These are phyloP conservation scores for Polyommatus icarus DNA, from an alignment of 2,888 invertebrate genomes.

Conservation along the genomic window DNA sequence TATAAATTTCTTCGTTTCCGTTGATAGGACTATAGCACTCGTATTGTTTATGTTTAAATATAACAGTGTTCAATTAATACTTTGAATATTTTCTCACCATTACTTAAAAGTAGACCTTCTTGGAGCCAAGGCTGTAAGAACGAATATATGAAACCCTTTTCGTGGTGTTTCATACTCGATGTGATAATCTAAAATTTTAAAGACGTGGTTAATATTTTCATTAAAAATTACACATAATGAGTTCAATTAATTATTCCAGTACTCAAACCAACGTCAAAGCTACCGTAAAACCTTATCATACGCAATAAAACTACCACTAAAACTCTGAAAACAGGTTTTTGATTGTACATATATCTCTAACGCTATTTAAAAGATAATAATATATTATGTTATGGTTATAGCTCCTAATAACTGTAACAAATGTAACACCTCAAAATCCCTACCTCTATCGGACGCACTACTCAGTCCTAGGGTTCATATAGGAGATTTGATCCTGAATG, in stretches of 20 bases:
- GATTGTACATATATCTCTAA: neutral
- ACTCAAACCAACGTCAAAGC: neutral
- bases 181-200: conserved; percentile 27
- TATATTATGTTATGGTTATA: too few relatives aligned
- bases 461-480: too few relatives aligned
- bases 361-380: too few relatives aligned
- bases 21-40: too few relatives aligned
- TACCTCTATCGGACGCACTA: too few relatives aligned
- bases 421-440: neutral
- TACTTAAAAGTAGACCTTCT: conserved; percentile 31
- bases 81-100: conserved; percentile 26
- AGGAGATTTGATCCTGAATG: too few relatives aligned
- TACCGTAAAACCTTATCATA: neutral
- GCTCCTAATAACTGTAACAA: neutral
- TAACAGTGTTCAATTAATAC: neutral
- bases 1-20: too few relatives aligned
- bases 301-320: neutral
- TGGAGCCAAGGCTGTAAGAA: conserved; percentile 31
- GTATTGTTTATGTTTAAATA: too few relatives aligned
- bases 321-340: neutral
- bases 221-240: neutral
- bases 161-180: conserved; percentile 32
- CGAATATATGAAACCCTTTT: conserved; percentile 25
- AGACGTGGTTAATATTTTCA: neutral
- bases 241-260: neutral